Evolutionary conservation across 2,888 invertebrate species (phyloP).

Genomic region (Thymelicus sylvestris): DNA sequence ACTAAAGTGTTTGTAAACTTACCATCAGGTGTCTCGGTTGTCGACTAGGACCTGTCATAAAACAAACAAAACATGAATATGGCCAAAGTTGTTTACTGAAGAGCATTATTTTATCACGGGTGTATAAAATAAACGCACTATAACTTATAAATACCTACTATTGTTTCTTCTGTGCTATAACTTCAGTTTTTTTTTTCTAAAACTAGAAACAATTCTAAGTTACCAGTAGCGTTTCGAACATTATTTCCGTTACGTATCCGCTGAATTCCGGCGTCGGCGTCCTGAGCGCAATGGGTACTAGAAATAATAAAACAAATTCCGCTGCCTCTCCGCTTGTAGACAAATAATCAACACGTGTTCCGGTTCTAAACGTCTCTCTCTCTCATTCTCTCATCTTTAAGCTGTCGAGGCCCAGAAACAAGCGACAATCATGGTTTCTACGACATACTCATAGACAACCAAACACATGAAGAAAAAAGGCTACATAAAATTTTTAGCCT

Average conservation of each 20-base stretch:
- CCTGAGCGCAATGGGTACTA: constrained; percentile 16
- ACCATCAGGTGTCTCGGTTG: no score
- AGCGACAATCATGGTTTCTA: no score
- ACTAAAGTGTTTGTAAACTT: neutral
- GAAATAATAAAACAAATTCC: constrained; percentile 16
- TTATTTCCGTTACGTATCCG: neutral
- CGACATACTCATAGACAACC: no score
- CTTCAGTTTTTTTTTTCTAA: neutral
- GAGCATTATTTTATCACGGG: no score
- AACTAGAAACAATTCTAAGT: neutral
- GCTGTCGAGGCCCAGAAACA: neutral
- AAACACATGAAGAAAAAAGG: no score
- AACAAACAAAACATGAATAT: no score
- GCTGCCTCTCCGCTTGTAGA: constrained; percentile 4
- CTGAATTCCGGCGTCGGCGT: neutral
- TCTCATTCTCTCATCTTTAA: no score
- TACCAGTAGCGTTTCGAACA: constrained; percentile 1
- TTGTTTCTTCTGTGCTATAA: no score
- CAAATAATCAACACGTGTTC: constrained; percentile 15
- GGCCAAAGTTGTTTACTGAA: no score
- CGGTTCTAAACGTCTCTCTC: neutral
- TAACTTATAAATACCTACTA: no score
- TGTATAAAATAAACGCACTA: neutral
- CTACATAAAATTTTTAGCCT: no score
- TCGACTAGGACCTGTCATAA: no score